Conservation (phyloP, 2,888 invertebrate genomes). For the Amiota communis region DNA sequence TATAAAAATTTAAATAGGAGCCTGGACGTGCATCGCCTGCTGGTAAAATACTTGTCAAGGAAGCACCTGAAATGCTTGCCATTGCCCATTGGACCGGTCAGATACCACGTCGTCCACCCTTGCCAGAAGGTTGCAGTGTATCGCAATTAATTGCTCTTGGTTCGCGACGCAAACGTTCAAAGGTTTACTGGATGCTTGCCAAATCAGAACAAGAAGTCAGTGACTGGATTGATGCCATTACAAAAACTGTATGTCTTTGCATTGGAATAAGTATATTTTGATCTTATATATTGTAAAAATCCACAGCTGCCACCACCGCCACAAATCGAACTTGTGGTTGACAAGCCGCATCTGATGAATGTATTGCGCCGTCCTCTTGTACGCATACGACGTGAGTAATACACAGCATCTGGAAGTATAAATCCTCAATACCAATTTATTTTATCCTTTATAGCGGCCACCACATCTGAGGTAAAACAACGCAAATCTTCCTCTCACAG, state of each 20-base stretch:
- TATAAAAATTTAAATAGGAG: conserved; percentile 52
- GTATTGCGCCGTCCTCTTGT: conserved; percentile 79
- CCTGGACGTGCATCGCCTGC: conserved; percentile 72
- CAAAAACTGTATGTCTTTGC: conserved; percentile 80
- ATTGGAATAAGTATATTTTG: too few relatives aligned
- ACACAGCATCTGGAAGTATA: neutral
- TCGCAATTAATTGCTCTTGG: conserved; percentile 87
- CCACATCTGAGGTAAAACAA: conserved; percentile 75
- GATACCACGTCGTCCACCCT: conserved; percentile 82
- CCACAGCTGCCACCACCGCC: conserved; percentile 81
- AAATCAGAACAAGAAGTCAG: conserved; percentile 85
- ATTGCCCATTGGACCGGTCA: conserved; percentile 86
- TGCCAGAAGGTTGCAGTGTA: conserved; percentile 80
- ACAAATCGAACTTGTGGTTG: conserved; percentile 82
- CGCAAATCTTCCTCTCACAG: conserved; percentile 60
- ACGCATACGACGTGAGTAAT: conserved; percentile 78
- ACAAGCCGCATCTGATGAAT: conserved; percentile 79
- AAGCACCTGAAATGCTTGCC: conserved; percentile 86
- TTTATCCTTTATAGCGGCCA: conserved; percentile 72
- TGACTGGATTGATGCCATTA: conserved; percentile 86
- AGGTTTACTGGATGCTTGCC: conserved; percentile 87
- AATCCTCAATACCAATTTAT: neutral
- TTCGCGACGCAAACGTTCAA: conserved; percentile 79
- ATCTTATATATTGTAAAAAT: too few relatives aligned
- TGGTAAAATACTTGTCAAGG: conserved; percentile 79